phyloP scores from a whole-genome alignment of 2,113 vertebrate genomes.

The Pitta sordida region DNA sequence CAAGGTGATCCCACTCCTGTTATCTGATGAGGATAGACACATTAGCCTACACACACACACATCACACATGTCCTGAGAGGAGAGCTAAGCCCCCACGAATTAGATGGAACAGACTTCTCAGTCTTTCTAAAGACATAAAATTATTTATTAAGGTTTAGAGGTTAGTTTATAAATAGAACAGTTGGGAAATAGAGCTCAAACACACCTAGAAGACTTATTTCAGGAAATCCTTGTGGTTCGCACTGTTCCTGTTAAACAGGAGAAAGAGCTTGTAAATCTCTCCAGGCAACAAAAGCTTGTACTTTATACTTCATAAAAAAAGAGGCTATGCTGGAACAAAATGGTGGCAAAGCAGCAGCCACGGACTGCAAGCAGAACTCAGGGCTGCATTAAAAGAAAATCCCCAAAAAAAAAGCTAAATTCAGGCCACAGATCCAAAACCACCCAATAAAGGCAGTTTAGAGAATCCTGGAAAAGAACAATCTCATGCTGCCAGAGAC shows the following conservation, averaged over 20 bases:
- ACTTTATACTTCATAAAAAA: neutral
- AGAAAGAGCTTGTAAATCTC: neutral
- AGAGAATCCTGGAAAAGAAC: conserved; percentile 3
- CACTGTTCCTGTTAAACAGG: conserved; percentile 5
- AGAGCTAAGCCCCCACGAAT: neutral
- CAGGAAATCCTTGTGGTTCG: conserved; percentile 20
- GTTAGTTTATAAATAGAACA: neutral
- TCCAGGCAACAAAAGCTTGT: neutral
- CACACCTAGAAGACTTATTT: conserved; percentile 5
- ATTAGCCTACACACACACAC: neutral
- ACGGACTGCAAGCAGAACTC: neutral
- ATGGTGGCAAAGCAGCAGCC: neutral
- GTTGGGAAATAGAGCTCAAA: neutral
- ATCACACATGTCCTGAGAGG: neutral
- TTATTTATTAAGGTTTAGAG: neutral
- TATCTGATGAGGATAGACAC: neutral
- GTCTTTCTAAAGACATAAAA: neutral
- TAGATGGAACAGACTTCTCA: neutral
- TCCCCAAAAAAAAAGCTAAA: neutral
- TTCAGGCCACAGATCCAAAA: neutral
- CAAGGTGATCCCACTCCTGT: neutral
- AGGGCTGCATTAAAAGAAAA: neutral
- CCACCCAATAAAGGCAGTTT: neutral
- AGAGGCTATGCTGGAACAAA: neutral
- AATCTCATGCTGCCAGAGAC: neutral